Percentiles rank a stretch among this genome's conserved stretches.
These are phyloP conservation scores for Fulica atra DNA, from an alignment of 2,113 vertebrate species.

Conservation along the genomic window DNA sequence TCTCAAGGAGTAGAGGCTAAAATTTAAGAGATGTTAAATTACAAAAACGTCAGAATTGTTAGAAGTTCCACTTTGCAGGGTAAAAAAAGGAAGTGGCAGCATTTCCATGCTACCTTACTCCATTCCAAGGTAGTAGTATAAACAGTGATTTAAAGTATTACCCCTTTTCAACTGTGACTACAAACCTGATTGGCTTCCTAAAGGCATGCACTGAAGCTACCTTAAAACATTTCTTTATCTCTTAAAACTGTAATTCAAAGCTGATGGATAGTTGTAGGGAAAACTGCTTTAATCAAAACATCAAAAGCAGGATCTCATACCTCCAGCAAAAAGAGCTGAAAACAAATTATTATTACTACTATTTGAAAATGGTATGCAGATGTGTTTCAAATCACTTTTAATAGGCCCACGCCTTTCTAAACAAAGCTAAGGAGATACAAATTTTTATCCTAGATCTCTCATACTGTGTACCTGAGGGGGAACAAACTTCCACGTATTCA, in stretches of 20 bases:
- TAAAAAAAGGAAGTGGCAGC: neutral
- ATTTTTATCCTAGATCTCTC: neutral
- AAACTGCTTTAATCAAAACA: neutral
- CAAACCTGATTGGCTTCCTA: neutral
- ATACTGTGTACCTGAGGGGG: accelerated
- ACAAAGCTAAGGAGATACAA: neutral
- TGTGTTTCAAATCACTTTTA: neutral
- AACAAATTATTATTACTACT: neutral
- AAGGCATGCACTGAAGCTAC: neutral
- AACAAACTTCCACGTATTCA: neutral
- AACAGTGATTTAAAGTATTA: neutral
- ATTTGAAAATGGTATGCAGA: neutral
- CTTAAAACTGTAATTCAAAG: neutral
- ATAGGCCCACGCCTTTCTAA: neutral
- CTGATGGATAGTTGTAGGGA: neutral
- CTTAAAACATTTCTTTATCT: neutral
- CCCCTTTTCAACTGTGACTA: neutral
- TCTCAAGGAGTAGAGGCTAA: neutral
- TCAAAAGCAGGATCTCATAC: neutral
- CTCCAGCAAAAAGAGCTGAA: neutral
- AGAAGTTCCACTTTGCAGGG: neutral
- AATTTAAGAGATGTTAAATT: neutral
- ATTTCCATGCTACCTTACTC: neutral
- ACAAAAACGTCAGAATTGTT: neutral
- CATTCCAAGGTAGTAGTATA: neutral